Percentiles rank a stretch among this genome's conserved stretches.
Conservation (phyloP, 64 coral and sea anemone genomes). For the Porites lutea region DNA sequence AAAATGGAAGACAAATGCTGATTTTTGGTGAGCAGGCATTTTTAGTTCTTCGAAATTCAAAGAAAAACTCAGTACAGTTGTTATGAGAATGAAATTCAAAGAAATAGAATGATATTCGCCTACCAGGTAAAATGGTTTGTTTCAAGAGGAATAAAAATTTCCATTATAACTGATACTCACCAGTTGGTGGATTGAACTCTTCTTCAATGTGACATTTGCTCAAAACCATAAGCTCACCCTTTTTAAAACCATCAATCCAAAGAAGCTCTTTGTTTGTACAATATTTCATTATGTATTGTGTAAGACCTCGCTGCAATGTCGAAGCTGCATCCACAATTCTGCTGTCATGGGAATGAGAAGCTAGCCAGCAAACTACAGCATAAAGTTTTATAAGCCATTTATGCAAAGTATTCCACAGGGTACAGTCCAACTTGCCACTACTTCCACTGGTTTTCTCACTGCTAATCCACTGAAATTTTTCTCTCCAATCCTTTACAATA, state of each 20-base stretch:
- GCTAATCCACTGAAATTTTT: constrained; percentile 13
- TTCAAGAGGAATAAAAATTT: too few species aligned
- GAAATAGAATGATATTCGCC: too few species aligned
- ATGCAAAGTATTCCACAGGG: constrained; percentile 53
- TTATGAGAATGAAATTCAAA: too few species aligned
- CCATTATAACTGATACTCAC: neutral
- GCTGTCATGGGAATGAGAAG: neutral
- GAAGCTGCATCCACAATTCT: neutral
- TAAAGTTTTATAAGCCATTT: constrained; percentile 53
- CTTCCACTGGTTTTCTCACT: neutral
- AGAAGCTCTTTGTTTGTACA: constrained; percentile 12
- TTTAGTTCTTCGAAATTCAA: too few species aligned
- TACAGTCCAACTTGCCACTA: constrained; percentile 1
- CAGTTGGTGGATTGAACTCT: constrained; percentile 25
- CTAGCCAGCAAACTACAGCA: neutral
- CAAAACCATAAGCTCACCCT: neutral
- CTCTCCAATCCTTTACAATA: constrained; percentile 57
- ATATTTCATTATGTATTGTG: constrained; percentile 11
- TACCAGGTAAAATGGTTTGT: too few species aligned
- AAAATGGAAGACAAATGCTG: too few species aligned
- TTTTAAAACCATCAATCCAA: constrained; percentile 16
- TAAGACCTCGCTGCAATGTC: constrained; percentile 31
- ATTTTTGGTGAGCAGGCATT: too few species aligned
- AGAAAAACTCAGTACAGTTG: too few species aligned
- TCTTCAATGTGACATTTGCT: constrained; percentile 15